phyloP scores from a whole-genome alignment of 2,113 vertebrate species.

The Pterocles orientalis region DNA sequence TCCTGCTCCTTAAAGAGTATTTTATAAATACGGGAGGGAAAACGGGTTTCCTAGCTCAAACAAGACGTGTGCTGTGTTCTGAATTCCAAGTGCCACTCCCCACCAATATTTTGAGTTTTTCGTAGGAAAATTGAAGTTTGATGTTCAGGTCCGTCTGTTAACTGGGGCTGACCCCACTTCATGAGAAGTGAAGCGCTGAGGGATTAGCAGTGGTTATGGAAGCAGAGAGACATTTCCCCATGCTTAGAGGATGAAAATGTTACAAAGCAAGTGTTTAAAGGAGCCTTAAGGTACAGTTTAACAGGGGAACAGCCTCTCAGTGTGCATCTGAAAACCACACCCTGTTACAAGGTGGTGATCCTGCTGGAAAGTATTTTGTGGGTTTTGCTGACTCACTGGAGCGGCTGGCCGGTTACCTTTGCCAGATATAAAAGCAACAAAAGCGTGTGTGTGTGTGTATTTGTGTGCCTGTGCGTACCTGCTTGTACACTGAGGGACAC shows the following conservation, averaged over 20 bases:
- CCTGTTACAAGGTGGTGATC: constrained; percentile 34
- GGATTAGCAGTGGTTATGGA: not conserved
- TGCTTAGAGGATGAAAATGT: not conserved
- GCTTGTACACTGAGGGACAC: not conserved
- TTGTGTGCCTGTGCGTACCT: not conserved
- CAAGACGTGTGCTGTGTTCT: not conserved
- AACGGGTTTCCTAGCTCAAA: not conserved
- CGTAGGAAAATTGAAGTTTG: not conserved
- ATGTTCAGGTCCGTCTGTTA: constrained; percentile 2
- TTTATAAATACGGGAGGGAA: not conserved
- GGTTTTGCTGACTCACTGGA: constrained; percentile 55
- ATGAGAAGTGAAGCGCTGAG: not conserved
- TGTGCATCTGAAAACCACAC: constrained; percentile 35
- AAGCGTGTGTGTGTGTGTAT: not conserved
- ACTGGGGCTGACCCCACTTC: not conserved
- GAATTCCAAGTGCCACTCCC: not conserved
- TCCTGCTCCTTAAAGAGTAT: not conserved
- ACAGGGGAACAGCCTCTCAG: not conserved
- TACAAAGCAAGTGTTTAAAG: constrained; percentile 16
- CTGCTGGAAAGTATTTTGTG: constrained; percentile 60
- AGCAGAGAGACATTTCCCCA: not conserved
- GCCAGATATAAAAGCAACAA: constrained; percentile 7
- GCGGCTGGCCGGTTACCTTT: not conserved
- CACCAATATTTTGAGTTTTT: not conserved
- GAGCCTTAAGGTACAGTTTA: not conserved